These are phyloP conservation scores for Drosophila kanekoi DNA, from an alignment of 2,888 invertebrate genomes.

Conservation along the genomic window DNA sequence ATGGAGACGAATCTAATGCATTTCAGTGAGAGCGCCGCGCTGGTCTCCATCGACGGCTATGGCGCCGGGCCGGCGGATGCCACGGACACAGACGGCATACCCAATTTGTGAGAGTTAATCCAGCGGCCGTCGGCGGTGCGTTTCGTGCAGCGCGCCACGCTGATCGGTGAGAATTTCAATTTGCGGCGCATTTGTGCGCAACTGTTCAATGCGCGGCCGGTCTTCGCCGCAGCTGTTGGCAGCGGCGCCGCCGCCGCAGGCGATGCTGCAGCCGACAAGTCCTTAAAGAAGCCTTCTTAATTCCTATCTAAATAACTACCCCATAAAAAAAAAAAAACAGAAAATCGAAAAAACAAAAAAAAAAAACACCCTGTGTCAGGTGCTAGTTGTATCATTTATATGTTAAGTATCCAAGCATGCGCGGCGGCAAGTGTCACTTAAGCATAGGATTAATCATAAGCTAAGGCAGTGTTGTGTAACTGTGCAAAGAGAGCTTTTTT, in stretches of 20 bases:
- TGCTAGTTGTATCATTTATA: constrained; percentile 40
- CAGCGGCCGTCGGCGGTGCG: constrained; percentile 59
- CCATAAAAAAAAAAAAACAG: neutral
- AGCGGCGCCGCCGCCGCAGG: neutral
- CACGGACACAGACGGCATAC: constrained; percentile 19
- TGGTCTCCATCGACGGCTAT: constrained; percentile 7
- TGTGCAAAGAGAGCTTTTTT: neutral
- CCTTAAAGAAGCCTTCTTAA: constrained; percentile 16
- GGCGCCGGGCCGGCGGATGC: neutral
- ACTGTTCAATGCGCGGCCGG: constrained; percentile 59
- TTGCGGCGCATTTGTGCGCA: constrained; percentile 76
- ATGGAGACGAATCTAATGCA: constrained; percentile 88
- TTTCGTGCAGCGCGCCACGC: constrained; percentile 22
- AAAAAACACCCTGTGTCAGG: constrained; percentile 8
- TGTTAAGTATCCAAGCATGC: constrained; percentile 23
- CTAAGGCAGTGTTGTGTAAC: neutral
- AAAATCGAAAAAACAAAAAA: neutral
- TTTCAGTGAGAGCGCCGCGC: constrained; percentile 86
- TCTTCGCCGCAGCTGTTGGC: neutral
- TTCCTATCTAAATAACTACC: neutral
- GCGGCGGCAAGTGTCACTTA: constrained; percentile 23
- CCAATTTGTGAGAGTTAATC: constrained; percentile 83
- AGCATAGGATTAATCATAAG: constrained; percentile 7
- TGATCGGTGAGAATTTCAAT: constrained; percentile 68
- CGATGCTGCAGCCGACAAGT: neutral